Base-by-base conservation (phyloP, 2,797 vertebrate species). In the Catamblyrhynchus diadema region DNA sequence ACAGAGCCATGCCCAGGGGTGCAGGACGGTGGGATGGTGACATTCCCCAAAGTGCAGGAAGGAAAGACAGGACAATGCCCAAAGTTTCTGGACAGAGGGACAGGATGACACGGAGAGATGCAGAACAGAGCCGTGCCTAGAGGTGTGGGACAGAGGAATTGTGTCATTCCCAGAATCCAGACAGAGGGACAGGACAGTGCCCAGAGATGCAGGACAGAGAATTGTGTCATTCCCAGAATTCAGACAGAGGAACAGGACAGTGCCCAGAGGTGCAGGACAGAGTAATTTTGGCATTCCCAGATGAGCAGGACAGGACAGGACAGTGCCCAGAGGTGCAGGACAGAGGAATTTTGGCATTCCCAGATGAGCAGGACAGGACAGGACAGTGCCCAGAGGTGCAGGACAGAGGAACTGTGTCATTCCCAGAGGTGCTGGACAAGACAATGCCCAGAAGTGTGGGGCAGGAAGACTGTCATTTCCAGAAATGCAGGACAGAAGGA, bases 221-320 rank as follows among this genome's bases (percentile, higher is more conserved):
- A 25, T 25, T 25, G 1, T 25, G 24, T 1, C 24, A 47, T 47
- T 47, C 47, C 47, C 4, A 47, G 45, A 37, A 37, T 37, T 10
- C 37, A 37, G 37, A 37, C 37, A 37, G 37, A 37, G 37, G 37
- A 14, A 15, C 21, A 12, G 44, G 45, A 47, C 45, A 23, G 47
- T 42, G 15, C 59, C 12, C 44, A 28, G 61, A 20, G 7, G 8
- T 18, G 18, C 4, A 12, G 56, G 45, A 66, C 45, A 35, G 27
- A 20, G 3, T 23, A 14, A 48, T 4, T 1, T 11, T 23, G 56
- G 2, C 22, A 14, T 20, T 19, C 30, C 8, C 22, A n/a, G n/a
- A n/a, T n/a, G n/a, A n/a, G n/a, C n/a, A n/a, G n/a, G n/a, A n/a
- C n/a, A n/a, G n/a, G n/a, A n/a, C n/a, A n/a, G n/a, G n/a, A n/a